These are phyloP conservation scores for Sapajus apella DNA, from an alignment of 2,113 vertebrate species.

Conservation along the genomic window DNA sequence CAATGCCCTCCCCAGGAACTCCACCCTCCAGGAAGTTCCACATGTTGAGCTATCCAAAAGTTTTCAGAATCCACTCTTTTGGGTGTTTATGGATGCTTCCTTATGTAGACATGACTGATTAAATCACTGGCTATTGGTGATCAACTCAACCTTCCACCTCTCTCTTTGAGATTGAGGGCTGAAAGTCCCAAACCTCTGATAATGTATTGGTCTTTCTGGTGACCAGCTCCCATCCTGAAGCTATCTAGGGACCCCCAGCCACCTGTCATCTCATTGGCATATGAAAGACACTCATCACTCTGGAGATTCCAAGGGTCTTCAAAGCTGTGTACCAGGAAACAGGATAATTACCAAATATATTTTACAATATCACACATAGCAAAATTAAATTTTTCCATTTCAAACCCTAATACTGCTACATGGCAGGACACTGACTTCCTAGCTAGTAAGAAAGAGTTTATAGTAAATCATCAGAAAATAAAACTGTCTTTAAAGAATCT, in stretches of 20 bases:
- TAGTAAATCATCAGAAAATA: not conserved
- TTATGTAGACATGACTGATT: not conserved
- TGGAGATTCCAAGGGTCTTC: not conserved
- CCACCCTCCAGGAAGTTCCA: not conserved
- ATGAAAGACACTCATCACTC: not conserved
- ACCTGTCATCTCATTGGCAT: not conserved
- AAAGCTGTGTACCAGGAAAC: not conserved
- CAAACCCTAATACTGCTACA: not conserved
- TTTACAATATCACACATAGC: not conserved
- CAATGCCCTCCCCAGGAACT: no score
- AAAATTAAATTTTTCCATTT: slow-evolving; percentile 29
- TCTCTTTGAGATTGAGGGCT: not conserved
- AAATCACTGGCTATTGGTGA: not conserved
- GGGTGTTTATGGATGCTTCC: not conserved
- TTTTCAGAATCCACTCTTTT: not conserved
- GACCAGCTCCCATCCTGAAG: not conserved
- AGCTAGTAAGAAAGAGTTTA: slow-evolving; percentile 12
- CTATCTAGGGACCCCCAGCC: not conserved
- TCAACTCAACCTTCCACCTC: not conserved
- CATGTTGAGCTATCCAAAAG: not conserved
- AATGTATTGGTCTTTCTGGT: not conserved
- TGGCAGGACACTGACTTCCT: not conserved
- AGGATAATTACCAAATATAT: not conserved
- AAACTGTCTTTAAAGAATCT: not conserved
- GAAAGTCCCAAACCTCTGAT: not conserved